These are phyloP conservation scores for Galaxias olidus DNA, from an alignment of 2,797 vertebrate genomes.

Conservation along the genomic window DNA sequence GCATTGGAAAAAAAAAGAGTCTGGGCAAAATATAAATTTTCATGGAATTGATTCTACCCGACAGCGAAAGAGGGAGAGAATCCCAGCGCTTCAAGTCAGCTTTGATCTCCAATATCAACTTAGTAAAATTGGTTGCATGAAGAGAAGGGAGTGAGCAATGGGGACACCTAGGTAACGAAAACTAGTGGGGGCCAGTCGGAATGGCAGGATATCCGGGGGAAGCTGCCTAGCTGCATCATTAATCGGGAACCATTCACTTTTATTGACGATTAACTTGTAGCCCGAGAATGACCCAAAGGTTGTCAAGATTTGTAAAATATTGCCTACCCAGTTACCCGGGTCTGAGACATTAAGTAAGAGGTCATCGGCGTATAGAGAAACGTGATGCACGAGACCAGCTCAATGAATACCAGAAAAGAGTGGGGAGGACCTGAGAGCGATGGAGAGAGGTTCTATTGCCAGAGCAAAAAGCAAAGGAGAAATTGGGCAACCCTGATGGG, in stretches of 20 bases:
- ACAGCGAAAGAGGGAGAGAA: not conserved
- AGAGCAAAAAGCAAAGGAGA: not conserved
- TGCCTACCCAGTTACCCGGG: not conserved
- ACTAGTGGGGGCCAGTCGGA: not conserved
- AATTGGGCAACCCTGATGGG: not conserved
- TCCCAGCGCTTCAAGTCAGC: not conserved
- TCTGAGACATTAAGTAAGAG: slow-evolving; percentile 12
- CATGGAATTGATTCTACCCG: not conserved
- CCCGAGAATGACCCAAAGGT: slow-evolving; percentile 4
- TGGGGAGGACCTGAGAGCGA: not conserved
- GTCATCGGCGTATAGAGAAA: slow-evolving; percentile 1
- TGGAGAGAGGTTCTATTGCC: not conserved
- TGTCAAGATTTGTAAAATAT: not conserved
- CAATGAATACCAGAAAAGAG: not conserved
- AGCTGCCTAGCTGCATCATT: not conserved
- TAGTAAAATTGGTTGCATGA: not conserved
- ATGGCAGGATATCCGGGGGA: not conserved
- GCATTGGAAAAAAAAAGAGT: no score
- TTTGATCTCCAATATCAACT: not conserved
- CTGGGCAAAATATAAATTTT: slow-evolving; percentile 10
- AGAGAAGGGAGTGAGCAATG: not conserved
- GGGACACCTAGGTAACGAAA: slow-evolving; percentile 3
- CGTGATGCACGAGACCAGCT: not conserved
- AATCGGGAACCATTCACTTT: slow-evolving; percentile 5
- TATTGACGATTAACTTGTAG: slow-evolving; percentile 10